A percentile compares a stretch with the other conserved stretches of the same genome.
Conservation (phyloP, 2,113 vertebrate genomes). For the Labeo catla region DNA sequence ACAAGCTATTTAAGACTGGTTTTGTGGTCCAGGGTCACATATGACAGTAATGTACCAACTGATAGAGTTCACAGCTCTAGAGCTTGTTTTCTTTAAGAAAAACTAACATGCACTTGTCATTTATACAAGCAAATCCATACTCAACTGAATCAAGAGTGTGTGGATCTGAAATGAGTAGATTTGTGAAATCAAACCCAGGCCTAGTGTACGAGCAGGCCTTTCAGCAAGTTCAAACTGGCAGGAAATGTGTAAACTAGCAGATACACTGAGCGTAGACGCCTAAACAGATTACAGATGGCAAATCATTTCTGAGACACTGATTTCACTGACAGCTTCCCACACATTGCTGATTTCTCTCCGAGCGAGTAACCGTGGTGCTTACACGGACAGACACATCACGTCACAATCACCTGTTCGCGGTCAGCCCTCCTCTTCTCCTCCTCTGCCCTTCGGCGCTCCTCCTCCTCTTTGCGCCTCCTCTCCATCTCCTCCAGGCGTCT, state of each 20-base stretch:
- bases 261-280: too few species aligned
- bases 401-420: constrained; percentile 87
- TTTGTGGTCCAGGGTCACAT: too few species aligned
- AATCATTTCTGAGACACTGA: too few species aligned
- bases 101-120: neutral
- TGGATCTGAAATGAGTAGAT: neutral
- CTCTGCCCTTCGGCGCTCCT: constrained; percentile 90
- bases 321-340: too few species aligned
- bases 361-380: neutral
- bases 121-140: neutral
- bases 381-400: constrained; percentile 12
- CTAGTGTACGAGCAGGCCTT: too few species aligned
- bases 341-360: too few species aligned
- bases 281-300: too few species aligned
- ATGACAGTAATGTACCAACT: neutral
- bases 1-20: too few species aligned
- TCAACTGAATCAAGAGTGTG: neutral
- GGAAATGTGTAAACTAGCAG: too few species aligned
- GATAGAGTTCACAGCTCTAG: neutral
- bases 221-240: too few species aligned
- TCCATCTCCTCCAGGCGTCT: constrained; percentile 92
- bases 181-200: too few species aligned
- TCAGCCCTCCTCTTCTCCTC: constrained; percentile 96
- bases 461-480: constrained; percentile 93
- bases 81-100: neutral